phyloP scores from a whole-genome alignment of 2,797 vertebrate species.

The Labeo calbasu region DNA sequence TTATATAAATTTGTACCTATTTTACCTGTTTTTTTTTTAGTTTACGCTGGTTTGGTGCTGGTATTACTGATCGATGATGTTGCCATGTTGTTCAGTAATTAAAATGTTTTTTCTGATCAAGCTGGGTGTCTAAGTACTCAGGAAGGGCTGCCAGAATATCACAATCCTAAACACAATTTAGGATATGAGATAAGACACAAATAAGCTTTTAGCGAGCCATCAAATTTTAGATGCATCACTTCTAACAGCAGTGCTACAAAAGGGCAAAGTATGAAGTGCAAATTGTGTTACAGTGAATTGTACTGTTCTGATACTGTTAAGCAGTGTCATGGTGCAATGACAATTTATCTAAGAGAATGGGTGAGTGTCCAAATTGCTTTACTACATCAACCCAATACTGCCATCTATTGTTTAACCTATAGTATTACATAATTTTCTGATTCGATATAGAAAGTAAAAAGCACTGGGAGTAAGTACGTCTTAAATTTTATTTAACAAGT shows the following conservation, averaged over 20 bases:
- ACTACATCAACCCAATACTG: slow-evolving; percentile 41
- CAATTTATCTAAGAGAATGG: background rate
- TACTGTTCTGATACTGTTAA: background rate
- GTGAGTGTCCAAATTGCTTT: background rate
- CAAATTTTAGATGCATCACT: background rate
- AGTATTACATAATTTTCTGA: background rate
- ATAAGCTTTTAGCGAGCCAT: background rate
- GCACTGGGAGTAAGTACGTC: background rate
- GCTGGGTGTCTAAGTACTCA: background rate
- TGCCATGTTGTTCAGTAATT: too few relatives aligned
- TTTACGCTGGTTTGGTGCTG: too few relatives aligned
- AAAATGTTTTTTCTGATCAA: background rate
- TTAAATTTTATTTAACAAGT: background rate
- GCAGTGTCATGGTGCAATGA: background rate
- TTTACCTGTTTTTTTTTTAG: too few relatives aligned
- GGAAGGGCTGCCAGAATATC: background rate
- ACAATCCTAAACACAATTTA: background rate
- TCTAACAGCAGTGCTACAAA: background rate
- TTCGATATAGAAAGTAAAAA: background rate
- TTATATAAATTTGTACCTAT: too few relatives aligned
- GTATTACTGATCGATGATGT: too few relatives aligned
- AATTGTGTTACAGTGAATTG: background rate
- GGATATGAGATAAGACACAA: background rate
- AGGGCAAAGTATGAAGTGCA: background rate
- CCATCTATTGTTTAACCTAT: slow-evolving; percentile 47